These are phyloP conservation scores for Cardiocondyla obscurior DNA, from an alignment of 1,140 invertebrate genomes.

Conservation along the genomic window DNA sequence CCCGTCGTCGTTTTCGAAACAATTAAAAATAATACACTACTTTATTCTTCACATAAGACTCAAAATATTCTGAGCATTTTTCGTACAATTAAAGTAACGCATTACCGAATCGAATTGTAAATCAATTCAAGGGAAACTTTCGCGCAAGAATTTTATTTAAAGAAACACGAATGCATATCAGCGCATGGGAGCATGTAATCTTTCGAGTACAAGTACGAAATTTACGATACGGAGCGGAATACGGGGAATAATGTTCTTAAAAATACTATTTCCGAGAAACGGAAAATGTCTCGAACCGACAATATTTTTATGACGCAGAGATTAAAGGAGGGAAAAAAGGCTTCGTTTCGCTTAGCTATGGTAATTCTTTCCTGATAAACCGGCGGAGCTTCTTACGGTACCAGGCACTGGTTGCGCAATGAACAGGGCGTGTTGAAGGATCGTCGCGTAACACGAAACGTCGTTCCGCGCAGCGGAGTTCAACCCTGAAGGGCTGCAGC, in stretches of 20 bases:
- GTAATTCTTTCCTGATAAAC: slow-evolving; percentile 61
- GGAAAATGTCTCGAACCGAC: not conserved
- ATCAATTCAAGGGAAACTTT: not conserved
- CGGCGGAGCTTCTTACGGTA: slow-evolving; percentile 62
- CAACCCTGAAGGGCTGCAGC: slow-evolving; percentile 49
- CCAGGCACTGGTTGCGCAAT: slow-evolving; percentile 61
- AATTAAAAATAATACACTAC: not conserved
- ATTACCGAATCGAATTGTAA: not conserved
- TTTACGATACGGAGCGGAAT: not conserved
- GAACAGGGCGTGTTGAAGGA: slow-evolving; percentile 63
- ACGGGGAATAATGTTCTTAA: not conserved
- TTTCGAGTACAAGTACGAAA: not conserved
- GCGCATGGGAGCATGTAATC: not conserved
- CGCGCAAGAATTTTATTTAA: not conserved
- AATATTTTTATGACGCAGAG: not conserved
- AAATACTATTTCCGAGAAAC: not conserved
- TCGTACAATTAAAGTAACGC: not conserved
- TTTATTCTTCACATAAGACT: too few relatives aligned
- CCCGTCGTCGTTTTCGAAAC: not conserved
- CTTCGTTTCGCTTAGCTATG: not conserved
- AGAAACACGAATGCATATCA: not conserved
- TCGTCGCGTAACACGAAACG: slow-evolving; percentile 52
- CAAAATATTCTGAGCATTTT: too few relatives aligned
- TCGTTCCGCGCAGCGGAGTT: slow-evolving; percentile 48
- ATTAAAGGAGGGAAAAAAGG: not conserved